Base-by-base conservation (phyloP, 2,797 vertebrate species). In the Sebastes variabilis region DNA sequence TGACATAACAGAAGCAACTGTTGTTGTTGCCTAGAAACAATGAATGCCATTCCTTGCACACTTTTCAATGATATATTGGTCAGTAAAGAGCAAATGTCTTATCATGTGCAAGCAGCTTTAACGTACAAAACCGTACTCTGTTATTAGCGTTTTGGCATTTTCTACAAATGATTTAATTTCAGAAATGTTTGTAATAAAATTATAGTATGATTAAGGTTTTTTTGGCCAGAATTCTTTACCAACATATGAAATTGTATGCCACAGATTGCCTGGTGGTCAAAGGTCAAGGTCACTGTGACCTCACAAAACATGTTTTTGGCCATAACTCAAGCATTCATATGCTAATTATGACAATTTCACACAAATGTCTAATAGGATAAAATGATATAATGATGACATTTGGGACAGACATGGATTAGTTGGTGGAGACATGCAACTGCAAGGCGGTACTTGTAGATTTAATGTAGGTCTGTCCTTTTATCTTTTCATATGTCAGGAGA, bases 371-470 rank as follows among this genome's bases (percentile, higher is more conserved):
- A 20, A 46, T 46, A 46, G 42, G 42, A 0, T 46, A 18, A 46
- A 46, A 46, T 18, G 0, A 46, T 46, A 0, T 46, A 0, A 20
- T 46, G 42, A 46, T 46, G 42, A 46, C 0, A 18, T 46, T 46
- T 46, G 42, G 42, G 16, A 46, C 42, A 42, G 38, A 42, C 38
- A 42, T 42, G 38, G 38, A 42, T 55, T 12, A 24, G 38, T 42
- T 42, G 38, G 38, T 16, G 38, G 38, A 20, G 42, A 46, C 1
- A 46, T 46, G 16, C 42, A 18, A 46, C 42, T 46, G 42, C 42
- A 46, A 46, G 16, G 42, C 42, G 0, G 42, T 46, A 46, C 0
- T 46, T 46, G 0, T 46, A 10, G 27, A 16, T 61, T 24, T 24
- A 22, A 56, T 46, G 25, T 60, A 30, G 9, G 38, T 3, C 11